phyloP scores from a whole-genome alignment of 2,888 invertebrate genomes.

The Cephus pygmeus region DNA sequence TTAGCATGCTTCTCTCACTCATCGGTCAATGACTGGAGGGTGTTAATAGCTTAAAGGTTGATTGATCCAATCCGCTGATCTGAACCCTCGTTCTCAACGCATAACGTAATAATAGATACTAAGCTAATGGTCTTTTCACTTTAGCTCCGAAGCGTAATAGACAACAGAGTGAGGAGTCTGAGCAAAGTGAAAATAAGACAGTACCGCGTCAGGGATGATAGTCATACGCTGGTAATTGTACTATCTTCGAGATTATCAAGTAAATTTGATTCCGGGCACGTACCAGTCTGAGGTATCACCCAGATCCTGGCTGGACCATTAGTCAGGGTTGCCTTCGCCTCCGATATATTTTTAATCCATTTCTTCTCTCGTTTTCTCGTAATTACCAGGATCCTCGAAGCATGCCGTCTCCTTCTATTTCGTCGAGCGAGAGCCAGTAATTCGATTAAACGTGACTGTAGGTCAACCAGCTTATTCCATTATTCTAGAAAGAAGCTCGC shows the following conservation, averaged over 20 bases:
- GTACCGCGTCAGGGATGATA: neutral
- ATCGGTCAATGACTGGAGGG: conserved; percentile 5
- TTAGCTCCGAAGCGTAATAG: neutral
- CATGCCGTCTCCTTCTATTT: conserved; percentile 2
- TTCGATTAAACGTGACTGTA: conserved; percentile 20
- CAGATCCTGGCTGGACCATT: conserved; percentile 2
- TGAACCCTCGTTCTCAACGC: neutral
- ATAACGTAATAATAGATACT: conserved; percentile 3
- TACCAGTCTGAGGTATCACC: neutral
- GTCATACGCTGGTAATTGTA: neutral
- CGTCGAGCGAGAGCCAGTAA: conserved; percentile 16
- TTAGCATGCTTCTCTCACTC: conserved; percentile 10
- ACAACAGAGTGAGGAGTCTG: neutral
- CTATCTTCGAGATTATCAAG: neutral
- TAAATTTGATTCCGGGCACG: neutral
- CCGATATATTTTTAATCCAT: conserved; percentile 23
- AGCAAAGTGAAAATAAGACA: neutral
- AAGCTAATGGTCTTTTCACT: neutral
- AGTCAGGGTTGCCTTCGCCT: conserved; percentile 20
- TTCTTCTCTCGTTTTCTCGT: conserved; percentile 21
- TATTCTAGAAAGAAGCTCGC: neutral
- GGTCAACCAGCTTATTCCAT: neutral
- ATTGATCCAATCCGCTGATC: conserved; percentile 19
- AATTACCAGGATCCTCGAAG: conserved; percentile 11
- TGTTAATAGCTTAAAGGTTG: conserved; percentile 23